Evolutionary conservation across 2,797 vertebrate species (phyloP), one percentile per base, ranked within the genome.

Genomic region (Phataginus tricuspis): DNA sequence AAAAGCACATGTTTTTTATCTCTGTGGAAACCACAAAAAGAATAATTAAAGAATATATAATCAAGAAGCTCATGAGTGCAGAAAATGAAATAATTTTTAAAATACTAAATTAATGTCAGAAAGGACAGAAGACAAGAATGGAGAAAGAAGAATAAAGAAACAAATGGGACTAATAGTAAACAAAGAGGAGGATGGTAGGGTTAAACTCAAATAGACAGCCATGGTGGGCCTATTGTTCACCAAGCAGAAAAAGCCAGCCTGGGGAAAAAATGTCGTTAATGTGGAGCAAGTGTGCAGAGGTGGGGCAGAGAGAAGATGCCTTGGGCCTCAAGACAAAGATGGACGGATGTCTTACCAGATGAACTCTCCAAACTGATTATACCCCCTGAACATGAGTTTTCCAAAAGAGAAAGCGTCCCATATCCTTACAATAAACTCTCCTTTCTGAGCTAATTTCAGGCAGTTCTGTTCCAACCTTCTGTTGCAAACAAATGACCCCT

Each of bases 401-500:
- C 86, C n/a, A n/a, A 90, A 34, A 94, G 39, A 45, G 39, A 86
- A 97, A 68, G n/a, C 49, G 51, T 86, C 51, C 45, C 82, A 15
- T 37, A 86, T 71, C 31, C 86, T 94, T 68, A 77, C 89, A 90
- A 95, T 89, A 94, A 95, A 86, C 93, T 91, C 91, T 88, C 49
- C 72, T 95, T 95, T 85, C 86, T 97, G 89, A 96, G 90, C 84
- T 93, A 72, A 96, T 94, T 93, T 97, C 78, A 94, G 66, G 63
- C 95, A 94, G 69, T 92, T 96, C 82, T 94, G 45, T 92, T 96
- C 93, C 92, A 97, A 86, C 61, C 74, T 97, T 92, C 92, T 97
- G 95, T 42, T 95, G 86, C 83, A 94, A 96, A 82, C 75, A 91
- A 94, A 96, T 96, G 97, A 95, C 94, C 96, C 91, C 80, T 97